Base-by-base conservation (phyloP, 2,113 vertebrate genomes). In the Larimichthys polyactis region DNA sequence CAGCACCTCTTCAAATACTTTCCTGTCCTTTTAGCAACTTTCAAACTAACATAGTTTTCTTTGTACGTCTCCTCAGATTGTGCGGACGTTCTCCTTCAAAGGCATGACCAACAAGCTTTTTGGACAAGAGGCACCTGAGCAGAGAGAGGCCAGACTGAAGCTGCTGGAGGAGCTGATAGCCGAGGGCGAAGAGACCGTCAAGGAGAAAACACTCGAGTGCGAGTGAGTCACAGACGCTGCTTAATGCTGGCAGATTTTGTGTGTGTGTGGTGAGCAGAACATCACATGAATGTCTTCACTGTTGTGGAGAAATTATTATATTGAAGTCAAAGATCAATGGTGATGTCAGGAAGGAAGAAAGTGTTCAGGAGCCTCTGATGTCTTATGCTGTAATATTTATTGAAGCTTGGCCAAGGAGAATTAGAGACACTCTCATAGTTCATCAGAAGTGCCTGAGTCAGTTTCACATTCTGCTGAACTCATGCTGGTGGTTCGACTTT, bases 61-160 rank as follows among this genome's bases (percentile, higher is more conserved):
- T 22, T 65, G n/a, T 1, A 7, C 4, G 0, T 19, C 29, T 11
- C 19, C 92, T 77, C 86, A 99, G 97, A 98, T 97, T 3, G 94
- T 99, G 69, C 95, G 96, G 84, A 98, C 97, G 0, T 99, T 99
- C 91, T 99, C 98, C 51, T 91, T 99, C 67, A 99, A 99, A 85
- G 98, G 98, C 16, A 97, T 99, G 97, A 99, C 97, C 85, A 98
- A 95, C 92, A 99, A 99, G 90, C 96, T 99, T 20, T 99, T 99
- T 10, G 98, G 98, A 46, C 98, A 98, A 85, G 98, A 99, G 92
- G 97, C 96, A 4, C 96, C 97, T 0, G 98, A 98, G 93, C 97
- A 98, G 89, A 96, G 97, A 81, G 97, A 99, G 93, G 95, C 96
- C 86, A 95, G 97, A 68, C 93, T 98, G 82, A 97, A 96, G 79